These are phyloP conservation scores for Leptura quadrifasciata DNA, from an alignment of 2,888 invertebrate species.

Conservation along the genomic window DNA sequence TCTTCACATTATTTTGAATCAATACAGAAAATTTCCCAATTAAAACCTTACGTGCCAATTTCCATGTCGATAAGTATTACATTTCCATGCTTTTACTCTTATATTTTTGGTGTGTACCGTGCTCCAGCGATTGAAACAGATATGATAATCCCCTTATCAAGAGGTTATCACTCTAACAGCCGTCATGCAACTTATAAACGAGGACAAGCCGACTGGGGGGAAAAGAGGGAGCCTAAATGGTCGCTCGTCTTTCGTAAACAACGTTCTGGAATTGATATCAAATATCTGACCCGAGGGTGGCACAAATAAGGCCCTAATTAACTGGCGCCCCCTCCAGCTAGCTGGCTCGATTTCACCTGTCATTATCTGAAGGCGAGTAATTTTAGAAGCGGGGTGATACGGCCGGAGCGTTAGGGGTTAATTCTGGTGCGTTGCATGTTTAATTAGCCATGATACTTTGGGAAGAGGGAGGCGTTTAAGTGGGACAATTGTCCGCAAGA, in stretches of 20 bases:
- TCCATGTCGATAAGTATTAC: not conserved
- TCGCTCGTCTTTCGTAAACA: slow-evolving; percentile 34
- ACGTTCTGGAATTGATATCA: slow-evolving; percentile 25
- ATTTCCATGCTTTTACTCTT: not conserved
- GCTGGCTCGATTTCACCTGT: slow-evolving; percentile 47
- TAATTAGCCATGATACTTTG: slow-evolving; percentile 40
- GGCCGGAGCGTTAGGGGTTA: slow-evolving; percentile 36
- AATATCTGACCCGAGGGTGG: slow-evolving; percentile 29
- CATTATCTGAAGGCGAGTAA: slow-evolving; percentile 40
- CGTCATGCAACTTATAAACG: slow-evolving; percentile 29
- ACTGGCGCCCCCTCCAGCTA: slow-evolving; percentile 12
- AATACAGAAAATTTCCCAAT: not conserved
- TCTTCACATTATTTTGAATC: not conserved
- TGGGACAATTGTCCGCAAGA: not conserved
- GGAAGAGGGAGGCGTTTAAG: slow-evolving; percentile 18
- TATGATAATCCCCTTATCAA: slow-evolving; percentile 25
- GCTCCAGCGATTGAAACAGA: slow-evolving; percentile 6
- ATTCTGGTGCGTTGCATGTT: slow-evolving; percentile 34
- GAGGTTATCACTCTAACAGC: slow-evolving; percentile 35
- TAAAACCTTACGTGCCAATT: not conserved
- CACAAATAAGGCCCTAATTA: slow-evolving; percentile 11
- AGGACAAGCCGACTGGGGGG: slow-evolving; percentile 16
- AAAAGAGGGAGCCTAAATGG: slow-evolving; percentile 23
- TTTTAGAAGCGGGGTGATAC: slow-evolving; percentile 13
- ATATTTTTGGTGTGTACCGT: slow-evolving; percentile 14